Percentiles rank a stretch among this genome's conserved stretches.
phyloP scores from a whole-genome alignment of 1,140 invertebrate genomes.

The Spodoptera litura region DNA sequence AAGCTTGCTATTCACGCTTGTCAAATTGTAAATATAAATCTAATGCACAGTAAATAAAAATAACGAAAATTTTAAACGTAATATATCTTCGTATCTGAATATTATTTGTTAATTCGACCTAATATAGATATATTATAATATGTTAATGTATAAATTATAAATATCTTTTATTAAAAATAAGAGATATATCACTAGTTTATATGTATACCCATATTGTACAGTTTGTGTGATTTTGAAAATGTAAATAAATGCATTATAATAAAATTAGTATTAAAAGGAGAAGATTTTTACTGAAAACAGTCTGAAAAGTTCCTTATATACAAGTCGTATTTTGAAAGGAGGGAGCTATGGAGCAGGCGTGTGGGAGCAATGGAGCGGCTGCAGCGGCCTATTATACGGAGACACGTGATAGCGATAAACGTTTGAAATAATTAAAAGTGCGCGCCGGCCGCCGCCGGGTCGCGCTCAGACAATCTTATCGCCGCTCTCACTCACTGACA shows the following conservation, averaged over 20 bases:
- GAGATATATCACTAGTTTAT: constrained; percentile 73
- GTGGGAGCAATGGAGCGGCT: neutral
- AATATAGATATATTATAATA: constrained; percentile 59
- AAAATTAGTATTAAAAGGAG: constrained; percentile 77
- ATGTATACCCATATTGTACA: constrained; percentile 70
- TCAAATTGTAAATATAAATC: constrained; percentile 79
- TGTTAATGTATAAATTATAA: constrained; percentile 70
- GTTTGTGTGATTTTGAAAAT: constrained; percentile 76
- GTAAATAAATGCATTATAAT: constrained; percentile 80
- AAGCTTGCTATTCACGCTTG: constrained; percentile 81
- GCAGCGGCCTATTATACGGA: constrained; percentile 36
- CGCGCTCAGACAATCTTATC: constrained; percentile 66
- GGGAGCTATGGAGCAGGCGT: neutral
- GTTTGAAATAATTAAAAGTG: constrained; percentile 73
- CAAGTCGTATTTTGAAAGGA: constrained; percentile 7
- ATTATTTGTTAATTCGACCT: constrained; percentile 65
- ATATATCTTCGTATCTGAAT: constrained; percentile 59
- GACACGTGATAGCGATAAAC: constrained; percentile 49
- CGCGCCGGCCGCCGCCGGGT: constrained; percentile 46
- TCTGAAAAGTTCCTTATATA: neutral
- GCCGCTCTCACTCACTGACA: constrained; percentile 62
- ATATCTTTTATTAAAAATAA: constrained; percentile 79
- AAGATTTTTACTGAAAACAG: neutral
- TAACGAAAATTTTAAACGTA: constrained; percentile 63
- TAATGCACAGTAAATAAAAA: constrained; percentile 69